Evolutionary conservation across 2,888 invertebrate species (phyloP), one percentile per base, ranked within the genome.

Genomic region (Dynastes grantii): DNA sequence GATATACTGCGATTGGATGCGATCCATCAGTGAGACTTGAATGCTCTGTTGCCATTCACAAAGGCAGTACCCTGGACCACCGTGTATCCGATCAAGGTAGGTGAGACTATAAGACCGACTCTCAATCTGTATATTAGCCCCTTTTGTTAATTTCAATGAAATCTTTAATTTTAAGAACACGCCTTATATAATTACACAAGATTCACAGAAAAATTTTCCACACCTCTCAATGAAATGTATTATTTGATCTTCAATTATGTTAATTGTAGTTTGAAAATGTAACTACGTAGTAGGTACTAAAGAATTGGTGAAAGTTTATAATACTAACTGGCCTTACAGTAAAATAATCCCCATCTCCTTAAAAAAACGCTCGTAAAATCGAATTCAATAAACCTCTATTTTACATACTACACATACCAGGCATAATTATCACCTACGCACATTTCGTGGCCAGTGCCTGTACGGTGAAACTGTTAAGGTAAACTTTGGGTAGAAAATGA

Each of bases 401-500:
- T 75, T 75, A 75, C 73, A 75, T 75, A 75, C 73, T 75, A 75
- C 55, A 49, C 73, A 75, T 75, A 75, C 73, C 73, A 75, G 45
- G 73, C 58, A 61, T 75, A 75, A 75, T 75, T 75, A 75, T 75
- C 73, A 75, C 73, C 73, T 75, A 75, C 73, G 73, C 73, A 75
- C 73, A 61, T 75, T 75, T 75, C 49, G 61, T 27, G 61, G 49
- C n/a, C 58, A 75, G 73, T 61, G 40, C 73, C 73, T 45, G 73
- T 22, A 55, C 61, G 29, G 68, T 37, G 63, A 61, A 63, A 75
- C 73, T 49, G 73, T 61, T 63, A 75, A 75, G 73, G 73, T 75
- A 61, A 75, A 75, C 73, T 61, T 75, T 45, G 61, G 51, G 51
- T 37, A 45, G 45, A 63, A 75, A 75, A 75, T 27, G 73, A 75